Evolutionary conservation across 2,113 vertebrate genomes (phyloP).

Genomic region (Potamarius usumacintae): DNA sequence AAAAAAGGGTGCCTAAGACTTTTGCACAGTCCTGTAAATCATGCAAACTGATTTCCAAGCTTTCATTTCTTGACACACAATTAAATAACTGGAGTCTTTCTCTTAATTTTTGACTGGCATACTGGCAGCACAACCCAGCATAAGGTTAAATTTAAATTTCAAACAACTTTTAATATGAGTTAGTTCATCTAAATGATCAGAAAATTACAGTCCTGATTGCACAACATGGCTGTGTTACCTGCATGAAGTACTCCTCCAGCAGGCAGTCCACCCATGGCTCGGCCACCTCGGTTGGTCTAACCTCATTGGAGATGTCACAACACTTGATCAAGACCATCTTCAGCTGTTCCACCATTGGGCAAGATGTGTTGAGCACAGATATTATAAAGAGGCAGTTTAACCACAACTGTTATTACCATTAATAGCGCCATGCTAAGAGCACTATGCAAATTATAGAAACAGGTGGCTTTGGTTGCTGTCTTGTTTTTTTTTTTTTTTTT

Average conservation of each 20-base stretch:
- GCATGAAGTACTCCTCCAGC: constrained; percentile 96
- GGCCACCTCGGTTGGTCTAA: constrained; percentile 89
- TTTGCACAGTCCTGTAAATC: background rate
- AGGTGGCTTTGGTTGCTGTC: background rate
- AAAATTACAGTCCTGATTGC: background rate
- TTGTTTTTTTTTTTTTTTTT: background rate
- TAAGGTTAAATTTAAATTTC: background rate
- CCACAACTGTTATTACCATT: background rate
- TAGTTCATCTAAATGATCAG: background rate
- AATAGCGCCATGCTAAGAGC: background rate
- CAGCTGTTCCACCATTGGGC: constrained; percentile 73
- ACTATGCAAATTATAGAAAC: background rate
- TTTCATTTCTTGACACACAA: background rate
- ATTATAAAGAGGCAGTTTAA: background rate
- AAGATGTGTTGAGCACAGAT: background rate
- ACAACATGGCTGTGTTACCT: constrained; percentile 73
- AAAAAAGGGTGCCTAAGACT: too few species aligned
- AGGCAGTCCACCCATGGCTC: constrained; percentile 98
- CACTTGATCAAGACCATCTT: constrained; percentile 98
- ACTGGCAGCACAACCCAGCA: background rate
- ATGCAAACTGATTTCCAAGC: background rate
- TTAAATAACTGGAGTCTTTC: background rate
- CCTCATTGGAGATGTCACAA: constrained; percentile 98
- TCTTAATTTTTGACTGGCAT: background rate
- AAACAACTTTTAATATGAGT: background rate